phyloP scores from a whole-genome alignment of 2,113 vertebrate genomes.

The Chionomys nivalis region DNA sequence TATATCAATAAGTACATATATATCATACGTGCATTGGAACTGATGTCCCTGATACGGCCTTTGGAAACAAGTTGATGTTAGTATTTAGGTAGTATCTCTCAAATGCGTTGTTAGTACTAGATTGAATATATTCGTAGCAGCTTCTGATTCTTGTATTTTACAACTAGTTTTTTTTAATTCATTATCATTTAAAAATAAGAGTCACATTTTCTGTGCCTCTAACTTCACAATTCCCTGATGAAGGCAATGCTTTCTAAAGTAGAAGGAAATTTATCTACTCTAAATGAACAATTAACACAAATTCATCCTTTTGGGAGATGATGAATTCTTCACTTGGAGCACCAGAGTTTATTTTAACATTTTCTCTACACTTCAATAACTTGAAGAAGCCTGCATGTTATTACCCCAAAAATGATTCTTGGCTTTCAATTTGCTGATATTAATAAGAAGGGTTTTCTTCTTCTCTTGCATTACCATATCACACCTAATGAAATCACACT shows the following conservation, averaged over 20 bases:
- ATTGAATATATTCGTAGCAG: not conserved
- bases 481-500: conserved; percentile 70
- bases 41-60: conserved; percentile 18
- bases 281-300: conserved; percentile 79
- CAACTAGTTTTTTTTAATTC: conserved; percentile 49
- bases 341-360: conserved; percentile 72
- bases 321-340: conserved; percentile 62
- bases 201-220: conserved; percentile 23
- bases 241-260: conserved; percentile 67
- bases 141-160: not conserved
- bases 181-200: conserved; percentile 48
- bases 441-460: conserved; percentile 77
- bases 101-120: not conserved
- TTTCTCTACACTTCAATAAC: conserved; percentile 70
- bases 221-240: conserved; percentile 58
- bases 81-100: not conserved
- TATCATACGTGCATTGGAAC: not conserved
- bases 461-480: conserved; percentile 67
- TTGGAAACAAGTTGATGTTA: conserved; percentile 9
- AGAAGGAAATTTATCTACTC: conserved; percentile 66
- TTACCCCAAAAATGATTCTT: conserved; percentile 68
- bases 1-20: not conserved
- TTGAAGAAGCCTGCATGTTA: conserved; percentile 71
- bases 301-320: conserved; percentile 67
- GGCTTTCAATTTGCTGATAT: conserved; percentile 71